Percentiles rank a stretch among this genome's conserved stretches.
Conservation (phyloP, 2,797 vertebrate genomes). For the Ataeniobius toweri region DNA sequence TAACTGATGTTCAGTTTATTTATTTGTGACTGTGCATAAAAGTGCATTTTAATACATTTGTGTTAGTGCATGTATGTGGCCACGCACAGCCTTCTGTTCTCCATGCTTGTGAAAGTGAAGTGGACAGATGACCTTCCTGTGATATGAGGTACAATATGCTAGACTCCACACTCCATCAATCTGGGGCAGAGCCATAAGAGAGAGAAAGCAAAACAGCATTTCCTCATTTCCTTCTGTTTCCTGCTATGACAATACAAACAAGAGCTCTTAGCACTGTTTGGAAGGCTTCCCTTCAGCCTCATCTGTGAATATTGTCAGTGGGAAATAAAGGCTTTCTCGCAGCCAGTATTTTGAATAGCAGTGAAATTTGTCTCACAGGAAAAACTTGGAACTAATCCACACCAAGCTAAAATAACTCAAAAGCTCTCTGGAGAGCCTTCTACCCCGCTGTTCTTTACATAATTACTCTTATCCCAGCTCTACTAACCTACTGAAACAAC, state of each 20-base stretch:
- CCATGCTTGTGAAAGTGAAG: constrained; percentile 28
- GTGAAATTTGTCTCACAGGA: constrained; percentile 31
- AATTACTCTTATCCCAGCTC: constrained; percentile 38
- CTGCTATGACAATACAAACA: constrained; percentile 43
- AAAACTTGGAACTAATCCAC: constrained; percentile 44
- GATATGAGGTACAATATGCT: constrained; percentile 36
- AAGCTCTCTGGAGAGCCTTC: constrained; percentile 23
- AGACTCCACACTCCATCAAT: constrained; percentile 45
- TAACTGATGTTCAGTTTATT: constrained; percentile 34
- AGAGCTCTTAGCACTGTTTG: constrained; percentile 31
- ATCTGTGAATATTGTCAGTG: constrained; percentile 29
- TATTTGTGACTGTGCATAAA: constrained; percentile 8
- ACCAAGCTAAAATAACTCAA: constrained; percentile 44
- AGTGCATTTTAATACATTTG: not conserved
- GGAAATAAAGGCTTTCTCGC: constrained; percentile 35
- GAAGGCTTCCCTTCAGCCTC: constrained; percentile 24
- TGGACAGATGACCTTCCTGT: constrained; percentile 62
- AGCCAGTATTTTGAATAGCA: constrained; percentile 27
- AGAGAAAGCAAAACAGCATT: constrained; percentile 31
- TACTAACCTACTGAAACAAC: constrained; percentile 46
- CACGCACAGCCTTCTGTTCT: constrained; percentile 18
- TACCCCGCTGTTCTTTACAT: constrained; percentile 34
- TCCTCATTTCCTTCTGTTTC: constrained; percentile 40
- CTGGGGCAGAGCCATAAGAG: constrained; percentile 47
- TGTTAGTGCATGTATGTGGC: not conserved